Conservation (phyloP, 2,113 vertebrate species). For the Mellivora capensis region DNA sequence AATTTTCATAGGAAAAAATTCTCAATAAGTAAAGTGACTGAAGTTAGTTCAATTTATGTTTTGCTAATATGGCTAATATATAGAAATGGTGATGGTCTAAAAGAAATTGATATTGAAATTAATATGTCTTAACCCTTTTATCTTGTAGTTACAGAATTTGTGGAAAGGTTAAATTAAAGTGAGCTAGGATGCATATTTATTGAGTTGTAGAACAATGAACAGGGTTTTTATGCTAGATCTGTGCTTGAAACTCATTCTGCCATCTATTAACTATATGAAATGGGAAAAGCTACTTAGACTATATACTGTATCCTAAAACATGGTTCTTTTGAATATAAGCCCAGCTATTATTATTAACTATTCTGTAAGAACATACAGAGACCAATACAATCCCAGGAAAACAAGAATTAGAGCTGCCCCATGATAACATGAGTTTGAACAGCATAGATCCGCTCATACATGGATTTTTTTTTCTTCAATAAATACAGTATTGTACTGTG, state of each 20-base stretch:
- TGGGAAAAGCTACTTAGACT: not conserved
- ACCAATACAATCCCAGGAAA: not conserved
- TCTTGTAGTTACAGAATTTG: not conserved
- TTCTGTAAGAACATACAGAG: not conserved
- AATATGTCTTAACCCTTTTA: not conserved
- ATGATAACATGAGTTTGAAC: not conserved
- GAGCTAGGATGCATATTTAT: not conserved
- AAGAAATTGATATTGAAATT: not conserved
- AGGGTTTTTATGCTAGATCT: not conserved
- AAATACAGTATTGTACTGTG: not conserved
- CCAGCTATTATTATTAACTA: not conserved
- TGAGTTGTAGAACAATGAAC: not conserved
- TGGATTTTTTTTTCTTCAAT: not conserved
- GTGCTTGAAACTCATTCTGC: not conserved
- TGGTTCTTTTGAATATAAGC: not conserved
- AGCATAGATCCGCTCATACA: not conserved
- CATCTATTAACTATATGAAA: not conserved
- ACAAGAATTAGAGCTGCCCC: not conserved
- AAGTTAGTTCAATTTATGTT: not conserved
- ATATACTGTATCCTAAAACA: not conserved
- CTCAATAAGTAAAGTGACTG: not conserved
- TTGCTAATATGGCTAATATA: not conserved
- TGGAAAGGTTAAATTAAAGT: not conserved
- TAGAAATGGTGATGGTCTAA: not conserved
- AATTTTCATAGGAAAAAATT: not conserved